Conservation (phyloP, 2,797 vertebrate genomes). For the Poeciliopsis paucimaculata region DNA sequence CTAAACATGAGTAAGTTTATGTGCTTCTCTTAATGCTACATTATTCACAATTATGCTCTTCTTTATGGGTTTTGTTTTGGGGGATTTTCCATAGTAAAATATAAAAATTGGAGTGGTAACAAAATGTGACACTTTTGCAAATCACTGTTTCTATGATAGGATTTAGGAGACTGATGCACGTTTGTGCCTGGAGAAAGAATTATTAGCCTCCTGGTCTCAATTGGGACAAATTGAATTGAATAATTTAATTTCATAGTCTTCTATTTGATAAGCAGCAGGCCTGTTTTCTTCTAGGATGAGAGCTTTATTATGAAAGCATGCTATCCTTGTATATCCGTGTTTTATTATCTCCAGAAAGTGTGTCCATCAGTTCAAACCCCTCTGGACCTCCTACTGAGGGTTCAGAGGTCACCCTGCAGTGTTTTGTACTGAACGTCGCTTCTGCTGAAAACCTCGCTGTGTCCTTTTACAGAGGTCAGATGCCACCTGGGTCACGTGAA, state of each 20-base stretch:
- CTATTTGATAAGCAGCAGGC: neutral
- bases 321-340: too few species aligned
- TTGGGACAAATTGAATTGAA: neutral
- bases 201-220: slow-evolving; percentile 37
- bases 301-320: too few species aligned
- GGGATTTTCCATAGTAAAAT: neutral
- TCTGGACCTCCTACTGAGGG: too few species aligned
- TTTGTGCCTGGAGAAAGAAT: neutral
- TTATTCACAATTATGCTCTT: neutral
- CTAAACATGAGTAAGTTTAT: neutral
- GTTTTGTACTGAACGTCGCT: too few species aligned
- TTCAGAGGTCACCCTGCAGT: too few species aligned
- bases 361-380: too few species aligned
- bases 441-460: too few species aligned
- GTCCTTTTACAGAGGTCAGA: too few species aligned
- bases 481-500: too few species aligned
- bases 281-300: too few species aligned
- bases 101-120: neutral
- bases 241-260: neutral
- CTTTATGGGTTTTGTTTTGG: neutral
- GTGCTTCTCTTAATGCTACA: neutral
- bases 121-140: neutral
- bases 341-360: too few species aligned
- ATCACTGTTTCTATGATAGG: neutral
- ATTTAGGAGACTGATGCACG: neutral